Evolutionary conservation across 2,113 vertebrate genomes (phyloP).

Genomic region (Mionectes macconnelli): DNA sequence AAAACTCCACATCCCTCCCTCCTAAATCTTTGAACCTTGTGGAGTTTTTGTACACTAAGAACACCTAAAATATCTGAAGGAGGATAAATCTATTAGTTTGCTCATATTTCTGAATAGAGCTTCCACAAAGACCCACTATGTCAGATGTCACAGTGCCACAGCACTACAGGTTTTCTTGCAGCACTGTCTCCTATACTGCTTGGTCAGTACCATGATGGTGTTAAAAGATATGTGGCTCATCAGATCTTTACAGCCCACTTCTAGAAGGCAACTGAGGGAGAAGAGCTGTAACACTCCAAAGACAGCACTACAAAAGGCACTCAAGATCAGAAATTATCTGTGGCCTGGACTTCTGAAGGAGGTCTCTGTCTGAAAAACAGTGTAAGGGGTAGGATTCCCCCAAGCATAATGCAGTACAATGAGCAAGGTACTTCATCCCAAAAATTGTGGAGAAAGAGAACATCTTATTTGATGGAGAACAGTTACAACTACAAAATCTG

Average conservation of each 20-base stretch:
- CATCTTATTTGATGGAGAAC: neutral
- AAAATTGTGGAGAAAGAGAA: neutral
- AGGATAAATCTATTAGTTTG: neutral
- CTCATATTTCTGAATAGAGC: neutral
- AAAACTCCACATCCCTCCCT: neutral
- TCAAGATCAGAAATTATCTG: neutral
- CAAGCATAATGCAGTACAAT: neutral
- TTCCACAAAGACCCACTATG: neutral
- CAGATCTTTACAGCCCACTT: neutral
- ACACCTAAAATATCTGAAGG: neutral
- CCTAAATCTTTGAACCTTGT: neutral
- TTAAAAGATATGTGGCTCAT: neutral
- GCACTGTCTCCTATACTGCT: neutral
- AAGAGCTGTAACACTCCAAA: conserved; percentile 22
- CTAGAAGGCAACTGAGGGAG: neutral
- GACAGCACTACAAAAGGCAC: neutral
- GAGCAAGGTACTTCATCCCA: neutral
- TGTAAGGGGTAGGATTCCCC: neutral
- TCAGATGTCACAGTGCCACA: neutral
- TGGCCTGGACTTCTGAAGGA: neutral
- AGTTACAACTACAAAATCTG: neutral
- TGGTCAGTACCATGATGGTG: neutral
- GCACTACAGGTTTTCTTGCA: neutral
- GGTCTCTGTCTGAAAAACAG: neutral
- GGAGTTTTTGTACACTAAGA: neutral